A percentile compares a stretch with the other conserved stretches of the same genome.
Conservation (phyloP, 2,888 invertebrate genomes). For the Merodon equestris region DNA sequence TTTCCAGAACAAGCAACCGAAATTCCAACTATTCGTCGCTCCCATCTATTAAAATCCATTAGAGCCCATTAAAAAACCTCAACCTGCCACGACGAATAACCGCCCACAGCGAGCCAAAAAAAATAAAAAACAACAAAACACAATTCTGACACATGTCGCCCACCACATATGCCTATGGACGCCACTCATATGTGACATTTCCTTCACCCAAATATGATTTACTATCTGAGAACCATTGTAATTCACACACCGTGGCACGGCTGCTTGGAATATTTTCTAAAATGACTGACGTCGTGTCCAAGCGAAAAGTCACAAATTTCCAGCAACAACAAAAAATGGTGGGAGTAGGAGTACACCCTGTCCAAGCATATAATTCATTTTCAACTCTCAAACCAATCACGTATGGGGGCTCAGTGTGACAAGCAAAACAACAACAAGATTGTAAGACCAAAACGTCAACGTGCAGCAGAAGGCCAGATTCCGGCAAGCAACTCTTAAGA, state of each 20-base stretch:
- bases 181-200: constrained; percentile 41
- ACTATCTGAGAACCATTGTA: constrained; percentile 31
- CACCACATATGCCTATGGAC: not conserved
- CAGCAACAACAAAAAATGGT: constrained; percentile 17
- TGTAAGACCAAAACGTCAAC: constrained; percentile 32
- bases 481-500: constrained; percentile 40
- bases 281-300: constrained; percentile 44
- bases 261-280: constrained; percentile 46
- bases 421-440: constrained; percentile 34
- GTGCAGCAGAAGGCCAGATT: constrained; percentile 10
- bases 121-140: too few species aligned
- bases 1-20: not conserved
- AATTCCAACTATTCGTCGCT: too few species aligned
- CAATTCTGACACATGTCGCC: constrained; percentile 22
- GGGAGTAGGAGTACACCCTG: constrained; percentile 54
- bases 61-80: constrained; percentile 17
- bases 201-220: constrained; percentile 45
- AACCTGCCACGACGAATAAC: constrained; percentile 1
- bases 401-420: constrained; percentile 42
- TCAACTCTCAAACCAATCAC: constrained; percentile 63
- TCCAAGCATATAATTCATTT: constrained; percentile 65
- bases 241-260: constrained; percentile 23
- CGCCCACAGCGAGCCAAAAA: not conserved
- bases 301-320: constrained; percentile 7
- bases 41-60: too few species aligned